Evolutionary conservation across 2,113 vertebrate species (phyloP).

Genomic region (Lota lota): DNA sequence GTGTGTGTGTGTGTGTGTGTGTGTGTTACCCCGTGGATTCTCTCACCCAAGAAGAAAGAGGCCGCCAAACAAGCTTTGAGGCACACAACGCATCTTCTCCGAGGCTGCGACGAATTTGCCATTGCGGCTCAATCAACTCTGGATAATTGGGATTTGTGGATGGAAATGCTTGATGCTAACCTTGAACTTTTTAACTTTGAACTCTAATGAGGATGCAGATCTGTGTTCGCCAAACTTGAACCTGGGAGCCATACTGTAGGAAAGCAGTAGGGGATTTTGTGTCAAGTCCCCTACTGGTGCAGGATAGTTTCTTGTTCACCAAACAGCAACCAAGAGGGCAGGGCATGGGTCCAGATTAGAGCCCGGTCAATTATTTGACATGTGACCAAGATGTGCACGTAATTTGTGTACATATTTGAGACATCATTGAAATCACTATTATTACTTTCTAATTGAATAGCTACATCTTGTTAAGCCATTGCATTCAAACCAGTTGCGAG

Average conservation of each 20-base stretch:
- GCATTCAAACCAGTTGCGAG: no score
- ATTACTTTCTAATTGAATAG: no score
- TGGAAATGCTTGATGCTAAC: constrained; percentile 38
- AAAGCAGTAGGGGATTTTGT: constrained; percentile 17
- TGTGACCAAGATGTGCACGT: no score
- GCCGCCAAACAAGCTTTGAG: constrained; percentile 27
- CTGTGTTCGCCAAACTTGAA: constrained; percentile 39
- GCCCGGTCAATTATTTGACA: no score
- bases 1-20: neutral
- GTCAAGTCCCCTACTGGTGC: constrained; percentile 30
- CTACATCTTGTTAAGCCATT: no score
- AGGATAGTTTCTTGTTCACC: constrained; percentile 37
- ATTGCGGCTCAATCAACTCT: constrained; percentile 19
- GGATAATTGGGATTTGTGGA: constrained; percentile 54
- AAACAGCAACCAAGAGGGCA: constrained; percentile 26
- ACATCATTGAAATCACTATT: no score
- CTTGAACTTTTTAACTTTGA: constrained; percentile 55
- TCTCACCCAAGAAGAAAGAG: constrained; percentile 12
- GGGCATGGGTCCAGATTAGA: neutral
- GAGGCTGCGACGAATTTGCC: constrained; percentile 26
- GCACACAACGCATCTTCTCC: constrained; percentile 30
- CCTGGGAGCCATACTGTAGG: constrained; percentile 34
- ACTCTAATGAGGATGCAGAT: constrained; percentile 52
- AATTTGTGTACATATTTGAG: no score
- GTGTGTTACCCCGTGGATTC: constrained; percentile 11